These are phyloP conservation scores for Ancistrus triradiatus DNA, from an alignment of 2,113 vertebrate genomes.

Conservation along the genomic window DNA sequence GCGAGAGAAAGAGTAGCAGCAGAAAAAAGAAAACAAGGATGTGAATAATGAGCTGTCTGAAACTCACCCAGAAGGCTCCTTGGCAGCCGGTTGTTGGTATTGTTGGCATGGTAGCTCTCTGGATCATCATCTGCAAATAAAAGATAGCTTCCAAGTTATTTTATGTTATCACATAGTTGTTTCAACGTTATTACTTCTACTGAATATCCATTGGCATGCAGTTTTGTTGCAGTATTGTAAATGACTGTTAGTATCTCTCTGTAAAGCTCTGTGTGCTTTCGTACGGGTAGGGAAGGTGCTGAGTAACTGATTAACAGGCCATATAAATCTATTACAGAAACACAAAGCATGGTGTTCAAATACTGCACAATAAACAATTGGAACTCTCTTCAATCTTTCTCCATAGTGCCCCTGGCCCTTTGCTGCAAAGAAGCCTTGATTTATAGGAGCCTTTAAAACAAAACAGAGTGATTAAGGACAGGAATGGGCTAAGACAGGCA, in stretches of 20 bases:
- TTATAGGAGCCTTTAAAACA: too few relatives aligned
- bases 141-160: conserved; percentile 11
- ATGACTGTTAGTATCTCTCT: neutral
- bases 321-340: conserved; percentile 6
- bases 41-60: neutral
- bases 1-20: conserved; percentile 22
- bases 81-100: conserved; percentile 48
- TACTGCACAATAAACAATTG: too few relatives aligned
- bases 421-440: too few relatives aligned
- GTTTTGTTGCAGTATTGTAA: neutral
- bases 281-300: neutral
- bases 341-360: neutral
- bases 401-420: too few relatives aligned
- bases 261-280: neutral
- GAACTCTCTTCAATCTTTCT: too few relatives aligned
- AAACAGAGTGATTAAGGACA: too few relatives aligned
- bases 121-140: conserved; percentile 39
- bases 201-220: too few relatives aligned
- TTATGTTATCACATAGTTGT: neutral
- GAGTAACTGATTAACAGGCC: neutral
- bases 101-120: conserved; percentile 38
- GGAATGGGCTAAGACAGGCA: too few relatives aligned
- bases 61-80: conserved; percentile 49
- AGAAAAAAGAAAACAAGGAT: conserved; percentile 25
- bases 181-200: neutral